These are phyloP conservation scores for Tigriopus japonicus DNA, from an alignment of 1,140 invertebrate species.

Conservation along the genomic window DNA sequence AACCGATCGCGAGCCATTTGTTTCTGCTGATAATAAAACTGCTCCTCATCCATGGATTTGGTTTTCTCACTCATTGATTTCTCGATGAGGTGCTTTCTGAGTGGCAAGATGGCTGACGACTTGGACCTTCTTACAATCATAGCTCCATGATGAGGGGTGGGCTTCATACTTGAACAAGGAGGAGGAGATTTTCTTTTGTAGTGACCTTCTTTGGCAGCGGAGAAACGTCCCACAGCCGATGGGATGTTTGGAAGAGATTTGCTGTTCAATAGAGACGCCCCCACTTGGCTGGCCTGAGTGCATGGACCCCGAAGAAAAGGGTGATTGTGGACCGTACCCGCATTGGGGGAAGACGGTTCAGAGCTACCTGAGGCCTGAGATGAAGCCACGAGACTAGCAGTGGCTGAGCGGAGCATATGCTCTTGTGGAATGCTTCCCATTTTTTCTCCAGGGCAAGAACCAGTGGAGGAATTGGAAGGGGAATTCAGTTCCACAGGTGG, in stretches of 20 bases:
- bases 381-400: no score
- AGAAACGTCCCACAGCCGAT: conserved; percentile 3
- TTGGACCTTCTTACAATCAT: conserved; percentile 1
- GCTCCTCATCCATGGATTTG: not conserved
- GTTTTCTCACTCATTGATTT: not conserved
- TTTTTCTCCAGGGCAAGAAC: not conserved
- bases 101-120: conserved; percentile 10
- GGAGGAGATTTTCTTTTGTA: no score
- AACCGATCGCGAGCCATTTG: not conserved
- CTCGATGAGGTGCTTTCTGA: conserved; percentile 9
- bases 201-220: not conserved
- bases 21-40: conserved; percentile 3
- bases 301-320: no score
- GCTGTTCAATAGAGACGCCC: conserved; percentile 2
- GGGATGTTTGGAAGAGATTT: conserved; percentile 9
- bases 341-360: no score
- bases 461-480: not conserved
- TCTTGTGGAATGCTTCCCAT: not conserved
- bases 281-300: not conserved
- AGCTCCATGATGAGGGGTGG: not conserved
- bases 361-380: no score
- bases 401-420: no score
- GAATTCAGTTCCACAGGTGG: not conserved
- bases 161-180: no score
- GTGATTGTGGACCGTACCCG: no score